Evolutionary conservation across 2,113 vertebrate species (phyloP).

Genomic region (Toxotes jaculatrix): DNA sequence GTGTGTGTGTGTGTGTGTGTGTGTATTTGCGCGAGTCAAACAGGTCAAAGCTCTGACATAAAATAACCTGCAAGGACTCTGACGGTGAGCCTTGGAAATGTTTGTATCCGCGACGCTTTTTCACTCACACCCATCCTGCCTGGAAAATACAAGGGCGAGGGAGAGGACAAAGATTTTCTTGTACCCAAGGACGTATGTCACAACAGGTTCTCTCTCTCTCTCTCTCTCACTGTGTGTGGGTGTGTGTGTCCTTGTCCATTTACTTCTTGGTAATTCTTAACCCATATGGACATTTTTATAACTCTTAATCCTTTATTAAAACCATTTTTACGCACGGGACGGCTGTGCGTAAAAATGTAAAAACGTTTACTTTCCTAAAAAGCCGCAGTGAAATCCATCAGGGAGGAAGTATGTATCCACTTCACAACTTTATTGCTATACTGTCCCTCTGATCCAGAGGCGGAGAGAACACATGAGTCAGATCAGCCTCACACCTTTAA

Average conservation of each 20-base stretch:
- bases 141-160: slow-evolving; percentile 70
- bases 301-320: not conserved
- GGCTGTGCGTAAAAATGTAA: slow-evolving; percentile 49
- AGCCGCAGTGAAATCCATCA: not conserved
- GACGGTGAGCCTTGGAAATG: slow-evolving; percentile 46
- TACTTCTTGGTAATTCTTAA: slow-evolving; percentile 7
- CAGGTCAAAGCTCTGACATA: not conserved
- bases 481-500: slow-evolving; percentile 13
- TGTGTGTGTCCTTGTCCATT: slow-evolving; percentile 30
- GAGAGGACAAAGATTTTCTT: slow-evolving; percentile 74
- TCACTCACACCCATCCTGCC: slow-evolving; percentile 71
- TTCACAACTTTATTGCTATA: not conserved
- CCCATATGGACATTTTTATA: slow-evolving; percentile 8
- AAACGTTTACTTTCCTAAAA: slow-evolving; percentile 3
- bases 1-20: not conserved
- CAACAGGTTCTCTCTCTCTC: slow-evolving; percentile 2
- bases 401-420: not conserved
- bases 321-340: slow-evolving; percentile 37
- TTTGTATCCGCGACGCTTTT: slow-evolving; percentile 40
- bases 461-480: not conserved
- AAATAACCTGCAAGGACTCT: slow-evolving; percentile 33
- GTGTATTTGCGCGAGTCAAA: not conserved
- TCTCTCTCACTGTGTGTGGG: slow-evolving; percentile 2
- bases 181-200: slow-evolving; percentile 64
- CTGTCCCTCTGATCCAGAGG: slow-evolving; percentile 1